Conservation (phyloP, 2,797 vertebrate species). For the Lepidocolaptes lacrymiger region DNA sequence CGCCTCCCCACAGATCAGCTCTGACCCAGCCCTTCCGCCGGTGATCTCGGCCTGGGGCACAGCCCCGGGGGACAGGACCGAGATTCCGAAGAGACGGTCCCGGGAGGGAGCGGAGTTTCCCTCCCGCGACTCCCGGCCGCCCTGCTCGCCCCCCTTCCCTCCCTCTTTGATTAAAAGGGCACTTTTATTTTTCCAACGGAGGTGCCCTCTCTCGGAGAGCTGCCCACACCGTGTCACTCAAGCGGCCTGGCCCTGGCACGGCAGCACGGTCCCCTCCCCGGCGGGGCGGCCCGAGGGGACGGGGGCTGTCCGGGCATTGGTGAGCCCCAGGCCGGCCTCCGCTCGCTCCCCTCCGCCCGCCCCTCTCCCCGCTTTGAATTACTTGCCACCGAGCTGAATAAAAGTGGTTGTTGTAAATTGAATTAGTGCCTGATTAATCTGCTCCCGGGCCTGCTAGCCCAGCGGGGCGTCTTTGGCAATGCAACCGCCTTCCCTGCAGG, state of each 20-base stretch:
- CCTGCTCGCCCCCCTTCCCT: background rate
- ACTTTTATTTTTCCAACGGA: constrained; percentile 66
- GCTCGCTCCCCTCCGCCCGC: background rate
- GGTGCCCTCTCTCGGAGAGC: constrained; percentile 53
- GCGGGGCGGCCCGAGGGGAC: background rate
- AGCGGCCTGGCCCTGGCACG: constrained; percentile 22
- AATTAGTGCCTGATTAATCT: constrained; percentile 74
- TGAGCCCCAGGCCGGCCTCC: constrained; percentile 9
- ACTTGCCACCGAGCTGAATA: constrained; percentile 71
- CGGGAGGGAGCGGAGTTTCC: background rate
- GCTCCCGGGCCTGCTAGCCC: constrained; percentile 68
- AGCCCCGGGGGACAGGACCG: background rate
- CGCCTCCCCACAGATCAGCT: accelerated
- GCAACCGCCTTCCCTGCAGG: constrained; percentile 66
- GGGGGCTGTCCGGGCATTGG: background rate
- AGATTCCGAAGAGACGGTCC: background rate
- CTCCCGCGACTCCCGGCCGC: background rate
- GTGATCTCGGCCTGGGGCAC: no score
- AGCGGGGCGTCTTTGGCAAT: constrained; percentile 72
- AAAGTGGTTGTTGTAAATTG: constrained; percentile 73
- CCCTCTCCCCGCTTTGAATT: constrained; percentile 57
- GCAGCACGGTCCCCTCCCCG: background rate
- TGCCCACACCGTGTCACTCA: constrained; percentile 57
- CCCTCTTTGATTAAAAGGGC: constrained; percentile 57
- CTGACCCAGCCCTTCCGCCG: background rate